Conservation (phyloP, 2,797 vertebrate genomes). For the Bradypodion ventrale region DNA sequence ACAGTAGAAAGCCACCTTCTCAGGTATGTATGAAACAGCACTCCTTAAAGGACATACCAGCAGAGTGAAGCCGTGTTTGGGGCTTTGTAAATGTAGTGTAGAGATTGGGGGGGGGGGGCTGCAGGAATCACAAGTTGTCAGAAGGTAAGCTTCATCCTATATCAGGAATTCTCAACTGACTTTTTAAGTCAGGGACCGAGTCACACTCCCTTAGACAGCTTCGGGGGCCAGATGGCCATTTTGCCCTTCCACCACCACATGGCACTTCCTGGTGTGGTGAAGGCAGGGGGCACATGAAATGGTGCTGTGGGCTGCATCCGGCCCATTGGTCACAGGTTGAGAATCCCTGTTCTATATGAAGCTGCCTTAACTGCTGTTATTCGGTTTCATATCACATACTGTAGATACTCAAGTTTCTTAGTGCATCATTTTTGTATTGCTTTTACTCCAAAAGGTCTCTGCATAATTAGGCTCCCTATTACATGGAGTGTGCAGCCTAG, state of each 20-base stretch:
- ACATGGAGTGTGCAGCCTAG: too few species aligned
- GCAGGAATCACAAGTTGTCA: not conserved
- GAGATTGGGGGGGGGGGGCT: not conserved
- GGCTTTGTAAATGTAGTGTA: not conserved
- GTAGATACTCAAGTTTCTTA: not conserved
- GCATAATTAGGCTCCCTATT: too few species aligned
- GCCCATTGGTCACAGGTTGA: too few species aligned
- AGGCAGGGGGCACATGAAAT: too few species aligned
- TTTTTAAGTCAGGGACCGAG: too few species aligned
- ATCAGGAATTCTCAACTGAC: too few species aligned
- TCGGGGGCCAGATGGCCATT: too few species aligned
- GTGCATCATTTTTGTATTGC: not conserved
- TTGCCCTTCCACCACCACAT: too few species aligned
- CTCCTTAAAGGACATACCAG: not conserved
- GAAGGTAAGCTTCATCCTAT: not conserved
- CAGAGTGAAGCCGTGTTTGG: not conserved
- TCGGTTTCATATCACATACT: not conserved
- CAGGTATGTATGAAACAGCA: constrained; percentile 14
- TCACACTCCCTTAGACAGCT: too few species aligned
- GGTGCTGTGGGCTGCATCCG: too few species aligned
- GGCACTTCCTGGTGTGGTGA: too few species aligned
- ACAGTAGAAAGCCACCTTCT: not conserved
- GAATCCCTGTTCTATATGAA: too few species aligned
- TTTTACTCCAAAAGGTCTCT: not conserved
- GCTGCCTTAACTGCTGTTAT: not conserved